Evolutionary conservation across 2,113 vertebrate genomes (phyloP), one percentile per base, ranked within the genome.

Genomic region (Passerina amoena): DNA sequence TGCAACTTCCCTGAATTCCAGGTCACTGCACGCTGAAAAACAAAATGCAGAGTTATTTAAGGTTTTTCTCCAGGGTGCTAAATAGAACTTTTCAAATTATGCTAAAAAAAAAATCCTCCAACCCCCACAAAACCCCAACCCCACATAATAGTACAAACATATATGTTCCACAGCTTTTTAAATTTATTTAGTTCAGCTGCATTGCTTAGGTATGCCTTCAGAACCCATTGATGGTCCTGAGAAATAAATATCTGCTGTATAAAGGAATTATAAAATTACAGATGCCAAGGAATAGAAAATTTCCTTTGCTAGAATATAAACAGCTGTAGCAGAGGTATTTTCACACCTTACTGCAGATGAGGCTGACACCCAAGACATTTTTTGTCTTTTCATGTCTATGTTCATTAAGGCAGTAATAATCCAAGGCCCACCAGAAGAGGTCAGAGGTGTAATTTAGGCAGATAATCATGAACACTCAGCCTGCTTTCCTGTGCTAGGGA

Each of bases 1-100:
- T 50, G 99, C 99, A 93, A 99, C 98, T 92, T 99, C 99, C 82
- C 98, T 98, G 97, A 99, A 98, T 94, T 99, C 99, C 71, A 97
- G 93, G 94, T 99, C 98, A 86, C 98, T 98, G 97, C 99, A 99
- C 6, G 96, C 99, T 99, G 90, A 63, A 98, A 96, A 96, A 94
- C 50, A 96, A 97, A 83, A 96, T 47, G 31, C 9, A 90, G 61
- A 87, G 25, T 18, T 79, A 9, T 68, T 97, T 35, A 93, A 70
- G 57, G 20, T 42, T 64, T 75, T 80, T 57, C 44, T 78, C 12
- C 51, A 56, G 47, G 7, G 9, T 68, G 33, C 12, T 47, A 78
- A 93, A 72, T 1, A 42, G 10, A 59, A 40, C 11, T 72, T 75
- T 72, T 48, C 50, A 66, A 70, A 66, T 5, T 37, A 44, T n/a